Percentiles rank a stretch among this genome's conserved stretches.
phyloP scores from a whole-genome alignment of 2,888 invertebrate species.

The Sericinus montela region DNA sequence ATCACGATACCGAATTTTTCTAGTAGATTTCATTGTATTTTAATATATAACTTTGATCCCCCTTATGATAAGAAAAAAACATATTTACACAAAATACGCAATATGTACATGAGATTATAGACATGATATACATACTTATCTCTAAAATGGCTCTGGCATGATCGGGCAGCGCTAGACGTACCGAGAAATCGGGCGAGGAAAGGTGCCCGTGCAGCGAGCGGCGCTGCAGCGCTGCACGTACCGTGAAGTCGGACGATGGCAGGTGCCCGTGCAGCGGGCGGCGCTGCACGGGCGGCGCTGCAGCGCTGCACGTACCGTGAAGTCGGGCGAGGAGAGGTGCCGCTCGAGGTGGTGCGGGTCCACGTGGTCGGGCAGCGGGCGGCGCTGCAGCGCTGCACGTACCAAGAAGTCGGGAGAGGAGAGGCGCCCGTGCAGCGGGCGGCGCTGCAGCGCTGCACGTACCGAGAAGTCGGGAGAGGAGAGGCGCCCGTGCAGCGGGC shows the following conservation, averaged over 20 bases:
- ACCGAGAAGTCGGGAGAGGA: neutral
- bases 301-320: neutral
- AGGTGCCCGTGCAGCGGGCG: neutral
- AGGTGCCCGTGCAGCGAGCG: neutral
- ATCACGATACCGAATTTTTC: too few relatives aligned
- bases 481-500: neutral
- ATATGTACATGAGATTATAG: too few relatives aligned
- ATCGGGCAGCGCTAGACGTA: neutral
- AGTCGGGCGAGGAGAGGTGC: neutral
- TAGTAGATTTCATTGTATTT: too few relatives aligned
- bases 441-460: neutral
- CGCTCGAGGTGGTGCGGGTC: neutral
- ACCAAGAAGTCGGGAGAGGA: neutral
- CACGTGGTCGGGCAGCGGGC: neutral
- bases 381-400: neutral
- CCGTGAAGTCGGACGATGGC: neutral
- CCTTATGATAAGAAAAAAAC: too few relatives aligned
- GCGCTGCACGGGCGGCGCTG: slow-evolving; percentile 24
- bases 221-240: neutral
- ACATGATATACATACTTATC: too few relatives aligned
- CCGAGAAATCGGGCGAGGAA: neutral
- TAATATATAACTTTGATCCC: too few relatives aligned
- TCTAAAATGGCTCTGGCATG: too few relatives aligned
- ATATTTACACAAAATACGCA: too few relatives aligned
- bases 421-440: neutral